phyloP scores from a whole-genome alignment of 2,797 vertebrate species.

The Gallinago stenura region DNA sequence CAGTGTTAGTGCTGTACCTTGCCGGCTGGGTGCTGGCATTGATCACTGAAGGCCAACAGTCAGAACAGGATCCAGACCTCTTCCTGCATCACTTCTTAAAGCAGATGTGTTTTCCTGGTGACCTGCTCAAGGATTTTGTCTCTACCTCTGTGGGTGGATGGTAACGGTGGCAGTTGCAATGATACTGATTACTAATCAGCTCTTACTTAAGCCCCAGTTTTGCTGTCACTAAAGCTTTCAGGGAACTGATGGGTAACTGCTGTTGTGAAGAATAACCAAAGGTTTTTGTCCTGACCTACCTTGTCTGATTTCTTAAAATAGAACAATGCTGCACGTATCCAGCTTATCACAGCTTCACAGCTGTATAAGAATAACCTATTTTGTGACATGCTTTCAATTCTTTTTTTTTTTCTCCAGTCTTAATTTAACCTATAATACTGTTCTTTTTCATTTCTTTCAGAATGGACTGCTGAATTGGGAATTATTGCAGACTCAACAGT shows the following conservation, averaged over 20 bases:
- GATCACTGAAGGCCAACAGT: background rate
- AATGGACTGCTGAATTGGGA: conserved; percentile 88
- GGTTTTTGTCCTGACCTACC: conserved; percentile 55
- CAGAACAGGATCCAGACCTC: background rate
- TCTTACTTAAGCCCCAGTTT: background rate
- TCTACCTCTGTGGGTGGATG: background rate
- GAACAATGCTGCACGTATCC: conserved; percentile 1
- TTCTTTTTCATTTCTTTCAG: conserved; percentile 72
- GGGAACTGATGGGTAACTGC: background rate
- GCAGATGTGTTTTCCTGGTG: background rate
- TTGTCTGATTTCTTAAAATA: conserved; percentile 67
- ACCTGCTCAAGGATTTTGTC: background rate
- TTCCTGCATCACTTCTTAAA: conserved; percentile 35
- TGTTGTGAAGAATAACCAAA: background rate
- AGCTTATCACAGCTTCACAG: conserved; percentile 3
- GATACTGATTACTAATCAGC: background rate
- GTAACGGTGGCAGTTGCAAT: background rate
- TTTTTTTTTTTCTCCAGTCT: conserved; percentile 34
- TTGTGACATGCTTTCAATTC: conserved; percentile 41
- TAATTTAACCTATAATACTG: conserved; percentile 69
- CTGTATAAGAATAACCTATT: conserved; percentile 59
- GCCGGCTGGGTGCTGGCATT: background rate
- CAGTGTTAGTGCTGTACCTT: background rate
- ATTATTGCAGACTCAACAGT: conserved; percentile 79
- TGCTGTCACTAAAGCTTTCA: background rate